Base-by-base conservation (phyloP, 2,888 invertebrate genomes). In the Tinea pellionella region DNA sequence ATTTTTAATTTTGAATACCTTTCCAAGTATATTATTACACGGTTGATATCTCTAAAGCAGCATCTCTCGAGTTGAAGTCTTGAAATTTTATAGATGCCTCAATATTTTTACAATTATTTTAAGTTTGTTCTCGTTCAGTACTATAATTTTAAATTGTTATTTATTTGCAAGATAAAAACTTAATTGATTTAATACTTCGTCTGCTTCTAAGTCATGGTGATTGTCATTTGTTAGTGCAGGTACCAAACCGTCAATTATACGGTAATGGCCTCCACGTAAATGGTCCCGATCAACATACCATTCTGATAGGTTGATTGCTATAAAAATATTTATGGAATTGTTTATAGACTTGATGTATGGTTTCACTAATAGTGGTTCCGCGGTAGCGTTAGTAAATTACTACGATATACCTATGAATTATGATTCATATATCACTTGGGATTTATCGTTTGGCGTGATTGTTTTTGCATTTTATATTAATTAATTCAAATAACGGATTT, bases 271-370 rank as follows among this genome's bases (percentile, higher is more conserved):
- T 69, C 55, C 69, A 67, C 66, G 72, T 63, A 68, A 58, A 67
- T 63, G 65, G 63, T 65, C 63, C 63, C 67, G 66, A 75, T 76
- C 76, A 72, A 69, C 78, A 72, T 77, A 74, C 77, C 77, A 63
- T 72, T 68, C 68, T 76, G 80, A 80, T 80, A 75, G 78, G 75
- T 78, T 79, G 80, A 81, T 80, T 78, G 70, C 76, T 75, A 71
- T 70, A 73, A 76, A 76, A 77, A 77, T 78, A 79, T 80, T 82
- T 80, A 76, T 77, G 72, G 77, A 71, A 76, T 76, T 74, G 62
- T 63, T 65, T 64, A 56, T 55, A 37, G 30, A 60, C 59, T 56
- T 60, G 55, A 61, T 61, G 43, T 61, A 61, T 59, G 61, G 43
- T 15, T 61, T 58, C 56, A 53, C 42, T 60, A 60, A 60, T 60